Base-by-base conservation (phyloP, 2,113 vertebrate species). In the Poeciliopsis retropinna region DNA sequence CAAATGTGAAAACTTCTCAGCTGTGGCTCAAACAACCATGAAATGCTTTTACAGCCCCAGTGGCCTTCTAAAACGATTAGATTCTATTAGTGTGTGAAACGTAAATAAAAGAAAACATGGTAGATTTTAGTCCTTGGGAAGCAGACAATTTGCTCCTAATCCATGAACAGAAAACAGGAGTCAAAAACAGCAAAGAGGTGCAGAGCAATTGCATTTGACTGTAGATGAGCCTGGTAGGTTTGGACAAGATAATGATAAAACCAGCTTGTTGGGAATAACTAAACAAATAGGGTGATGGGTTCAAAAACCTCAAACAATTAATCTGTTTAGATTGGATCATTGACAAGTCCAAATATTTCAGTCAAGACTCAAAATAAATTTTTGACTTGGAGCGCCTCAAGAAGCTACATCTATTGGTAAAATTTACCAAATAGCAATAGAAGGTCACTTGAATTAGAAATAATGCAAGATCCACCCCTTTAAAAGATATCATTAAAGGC, bases 1-100 rank as follows among this genome's bases (percentile, higher is more conserved):
- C 84, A 88, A 89, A 89, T 76, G 70, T 78, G 80, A 85, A 82
- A 87, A 80, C 81, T 90, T 88, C 78, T 78, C 74, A 65, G 81
- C 83, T 60, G 64, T 70, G 73, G 85, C 62, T 84, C 73, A 86
- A 73, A 79, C 65, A 63, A 60, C 81, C 44, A 62, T 90, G 79
- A 86, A 91, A 85, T 67, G 63, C 29, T 70, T 90, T 88, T 84
- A 88, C 11, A 3, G 79, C 83, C 75, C 65, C 25, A 68, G 54
- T 67, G 80, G 83, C 76, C 81, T 86, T 79, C 80, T 82, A 25
- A 79, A 89, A 79, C 51, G 67, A 91, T 89, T 87, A 80, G 68
- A 88, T 82, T 88, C 76, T 64, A 81, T 88, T 91, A 91, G 86
- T 28, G 73, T 73, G 78, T 62, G 70, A 75, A 86, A 86, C 39